Conservation (phyloP, 2,113 vertebrate genomes). For the Prinia subflava region DNA sequence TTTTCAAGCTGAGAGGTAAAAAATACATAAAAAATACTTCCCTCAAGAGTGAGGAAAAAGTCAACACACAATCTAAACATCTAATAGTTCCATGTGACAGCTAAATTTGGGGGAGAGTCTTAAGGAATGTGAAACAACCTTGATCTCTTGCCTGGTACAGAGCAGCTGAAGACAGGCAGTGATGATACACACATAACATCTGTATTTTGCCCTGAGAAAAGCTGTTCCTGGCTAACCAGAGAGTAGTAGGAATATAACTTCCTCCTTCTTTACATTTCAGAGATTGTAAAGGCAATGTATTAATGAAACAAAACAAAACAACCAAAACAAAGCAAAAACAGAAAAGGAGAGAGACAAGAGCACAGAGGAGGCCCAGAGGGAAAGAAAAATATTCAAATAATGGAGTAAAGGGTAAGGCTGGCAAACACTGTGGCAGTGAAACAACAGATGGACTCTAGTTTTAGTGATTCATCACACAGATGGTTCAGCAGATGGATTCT, state of each 20-base stretch:
- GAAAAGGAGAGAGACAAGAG: constrained; percentile 3
- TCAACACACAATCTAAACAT: neutral
- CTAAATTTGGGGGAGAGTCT: neutral
- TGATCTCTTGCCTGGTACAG: neutral
- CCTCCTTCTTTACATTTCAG: constrained; percentile 14
- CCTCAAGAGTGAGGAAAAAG: neutral
- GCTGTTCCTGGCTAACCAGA: neutral
- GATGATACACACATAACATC: neutral
- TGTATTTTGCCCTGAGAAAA: neutral
- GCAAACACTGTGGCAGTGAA: constrained; percentile 56
- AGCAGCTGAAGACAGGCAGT: neutral
- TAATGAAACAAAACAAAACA: neutral
- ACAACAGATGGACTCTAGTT: constrained; percentile 70
- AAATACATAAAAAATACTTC: neutral
- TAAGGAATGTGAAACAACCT: neutral
- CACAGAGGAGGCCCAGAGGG: constrained; percentile 17
- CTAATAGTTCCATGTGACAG: neutral
- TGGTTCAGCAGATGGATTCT: constrained; percentile 75
- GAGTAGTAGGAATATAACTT: neutral
- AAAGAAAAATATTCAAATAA: constrained; percentile 53
- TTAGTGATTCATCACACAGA: constrained; percentile 66
- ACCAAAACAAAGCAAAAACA: no score
- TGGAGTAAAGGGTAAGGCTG: constrained; percentile 47
- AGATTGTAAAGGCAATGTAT: constrained; percentile 24
- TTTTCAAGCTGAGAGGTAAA: neutral